Evolutionary conservation across 2,113 vertebrate genomes (phyloP), one percentile per base, ranked within the genome.

Genomic region (Xerus inauris): DNA sequence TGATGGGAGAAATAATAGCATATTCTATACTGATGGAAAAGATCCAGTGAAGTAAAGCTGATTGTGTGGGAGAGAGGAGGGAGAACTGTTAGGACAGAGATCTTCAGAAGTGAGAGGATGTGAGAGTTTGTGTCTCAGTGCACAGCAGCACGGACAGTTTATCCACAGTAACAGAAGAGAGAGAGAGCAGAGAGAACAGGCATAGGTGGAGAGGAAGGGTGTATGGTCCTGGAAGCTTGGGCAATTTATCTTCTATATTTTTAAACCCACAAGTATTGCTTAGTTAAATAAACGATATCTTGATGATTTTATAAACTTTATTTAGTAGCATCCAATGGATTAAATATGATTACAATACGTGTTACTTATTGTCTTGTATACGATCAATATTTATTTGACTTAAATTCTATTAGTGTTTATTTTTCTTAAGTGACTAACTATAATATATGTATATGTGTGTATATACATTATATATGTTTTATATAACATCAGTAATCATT

Each of bases 361-460:
- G 26, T 92, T 95, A 83, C 76, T 62, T 59, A 86, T 69, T 45
- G 14, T 30, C 30, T 57, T 71, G 11, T 17, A 75, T 62, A 87
- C 13, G 76, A 81, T 71, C 84, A 35, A 62, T 79, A 80, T 80
- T 67, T 77, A 77, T 83, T n/a, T 5, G 32, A 93, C 81, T 10
- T 92, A 38, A 94, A 86, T 73, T 71, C 35, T 45, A 16, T 24
- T 47, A 65, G n/a, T 73, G 45, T 86, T 94, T 88, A 35, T 79
- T 92, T 92, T 96, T 89, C 40, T 92, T 90, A 93, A 45, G 32
- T 81, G 79, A 69, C 10, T 84, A 84, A 54, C 76, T 83, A 83
- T 11, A 82, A 71, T 38, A 8, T 73, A 11, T 73, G 17, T 51
- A 10, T 47, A 5, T 67, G 22, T 49, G 32, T 82, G 47, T 59